Evolutionary conservation across 2,797 vertebrate genomes (phyloP), one percentile per base, ranked within the genome.

Genomic region (Mionectes olivaceus): DNA sequence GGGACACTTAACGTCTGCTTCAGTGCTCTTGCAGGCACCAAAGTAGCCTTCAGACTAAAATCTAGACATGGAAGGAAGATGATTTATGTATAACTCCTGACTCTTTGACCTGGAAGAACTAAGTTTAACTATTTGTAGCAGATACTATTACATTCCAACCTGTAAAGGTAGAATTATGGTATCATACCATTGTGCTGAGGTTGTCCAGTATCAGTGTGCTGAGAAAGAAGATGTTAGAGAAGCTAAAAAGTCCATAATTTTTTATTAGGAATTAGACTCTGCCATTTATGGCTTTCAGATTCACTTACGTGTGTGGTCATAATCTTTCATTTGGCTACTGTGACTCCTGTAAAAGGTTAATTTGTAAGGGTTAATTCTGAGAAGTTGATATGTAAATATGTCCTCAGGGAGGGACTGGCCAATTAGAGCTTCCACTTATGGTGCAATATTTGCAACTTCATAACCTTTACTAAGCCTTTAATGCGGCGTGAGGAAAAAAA

Each of bases 301-400:
- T 94, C 74, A 76, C 41, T 83, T 95, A 76, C 16, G 52, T 91
- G 33, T 91, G 59, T 95, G 68, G 64, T 81, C 44, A 65, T 86
- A 94, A 90, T 88, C 53, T 93, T 94, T 89, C 86, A 76, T 63
- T 67, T 83, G 88, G 59, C 65, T 94, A 56, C 92, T 43, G 28
- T 93, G 64, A 67, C 74, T 88, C 41, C 32, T 69, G 18, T n/a
- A 83, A 83, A 77, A 94, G 65, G 65, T 96, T 92, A 92, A 83
- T 92, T 89, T 10, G 4, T 63, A 92, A 91, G 91, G 83, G 94
- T 95, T 95, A 97, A 89, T 92, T 96, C 73, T 93, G 50, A 69
- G 57, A 73, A 83, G 73, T 69, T 91, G 13, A 30, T 83, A 15
- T 56, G 84, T 92, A 96, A 94, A 88, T 86, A 25, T 69, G 43